Conservation (phyloP, 2,797 vertebrate species). For the Phalanger gymnotis region DNA sequence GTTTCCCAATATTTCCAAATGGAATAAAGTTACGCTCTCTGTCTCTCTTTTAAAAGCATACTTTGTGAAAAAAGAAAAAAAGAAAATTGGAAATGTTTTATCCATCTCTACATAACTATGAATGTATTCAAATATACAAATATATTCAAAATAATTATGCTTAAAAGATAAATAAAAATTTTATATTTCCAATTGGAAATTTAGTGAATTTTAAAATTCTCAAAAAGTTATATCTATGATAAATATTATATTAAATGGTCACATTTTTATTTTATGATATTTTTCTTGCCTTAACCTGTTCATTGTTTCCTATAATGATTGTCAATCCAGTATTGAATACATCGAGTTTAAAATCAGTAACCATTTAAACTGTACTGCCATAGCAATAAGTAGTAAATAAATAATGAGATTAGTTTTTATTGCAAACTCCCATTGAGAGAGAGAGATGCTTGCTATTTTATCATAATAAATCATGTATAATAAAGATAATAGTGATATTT, state of each 20-base stretch:
- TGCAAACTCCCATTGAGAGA: neutral
- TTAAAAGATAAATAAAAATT: constrained; percentile 44
- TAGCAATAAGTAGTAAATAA: neutral
- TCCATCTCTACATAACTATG: neutral
- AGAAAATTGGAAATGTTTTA: constrained; percentile 34
- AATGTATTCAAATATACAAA: neutral
- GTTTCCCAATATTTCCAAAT: constrained; percentile 53
- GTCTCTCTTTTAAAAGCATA: neutral
- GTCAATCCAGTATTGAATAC: neutral
- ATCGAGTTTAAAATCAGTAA: neutral
- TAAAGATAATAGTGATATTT: neutral
- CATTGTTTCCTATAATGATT: neutral
- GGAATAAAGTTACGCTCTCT: constrained; percentile 24
- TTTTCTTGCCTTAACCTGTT: neutral
- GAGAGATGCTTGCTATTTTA: neutral
- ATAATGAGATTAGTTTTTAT: neutral
- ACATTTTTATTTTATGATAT: neutral
- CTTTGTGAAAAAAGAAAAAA: constrained; percentile 15
- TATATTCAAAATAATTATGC: constrained; percentile 28
- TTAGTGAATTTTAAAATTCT: constrained; percentile 37
- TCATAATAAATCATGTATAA: neutral
- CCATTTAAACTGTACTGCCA: neutral
- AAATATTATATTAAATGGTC: neutral
- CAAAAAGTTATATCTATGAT: neutral
- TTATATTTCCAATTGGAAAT: constrained; percentile 7